These are phyloP conservation scores for Pogonomyrmex californicus DNA, from an alignment of 1,140 invertebrate species.

Conservation along the genomic window DNA sequence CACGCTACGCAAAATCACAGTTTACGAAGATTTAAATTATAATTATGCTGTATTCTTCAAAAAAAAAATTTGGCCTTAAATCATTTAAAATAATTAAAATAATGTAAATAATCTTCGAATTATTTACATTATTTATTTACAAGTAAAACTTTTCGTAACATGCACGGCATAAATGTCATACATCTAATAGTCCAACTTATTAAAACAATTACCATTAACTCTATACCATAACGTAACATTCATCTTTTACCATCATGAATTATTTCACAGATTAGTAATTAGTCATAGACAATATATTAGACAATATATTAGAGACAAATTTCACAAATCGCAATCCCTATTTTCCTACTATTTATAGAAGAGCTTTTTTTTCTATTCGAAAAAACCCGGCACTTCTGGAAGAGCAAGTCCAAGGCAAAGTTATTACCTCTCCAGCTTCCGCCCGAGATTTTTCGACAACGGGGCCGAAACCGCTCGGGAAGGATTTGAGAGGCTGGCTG, in stretches of 20 bases:
- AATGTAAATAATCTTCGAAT: too few species aligned
- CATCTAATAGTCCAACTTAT: not conserved
- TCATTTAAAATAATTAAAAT: too few species aligned
- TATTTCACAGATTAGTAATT: not conserved
- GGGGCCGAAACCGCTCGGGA: not conserved
- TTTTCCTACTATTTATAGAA: not conserved
- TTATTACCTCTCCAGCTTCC: not conserved
- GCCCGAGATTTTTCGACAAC: constrained; percentile 3
- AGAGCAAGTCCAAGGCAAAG: not conserved
- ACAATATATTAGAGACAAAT: not conserved
- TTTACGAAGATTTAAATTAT: constrained; percentile 23
- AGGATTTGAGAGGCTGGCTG: not conserved
- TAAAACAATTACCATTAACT: not conserved
- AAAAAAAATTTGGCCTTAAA: not conserved
- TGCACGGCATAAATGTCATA: not conserved
- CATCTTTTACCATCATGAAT: not conserved
- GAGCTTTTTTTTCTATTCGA: not conserved
- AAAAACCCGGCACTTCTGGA: not conserved
- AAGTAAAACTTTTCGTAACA: not conserved
- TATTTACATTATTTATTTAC: too few species aligned
- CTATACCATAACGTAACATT: not conserved
- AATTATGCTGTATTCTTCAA: not conserved
- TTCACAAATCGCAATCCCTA: not conserved
- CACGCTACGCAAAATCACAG: not conserved
- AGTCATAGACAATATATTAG: not conserved